Evolutionary conservation across 2,797 vertebrate genomes (phyloP).

Genomic region (Parambassis ranga): DNA sequence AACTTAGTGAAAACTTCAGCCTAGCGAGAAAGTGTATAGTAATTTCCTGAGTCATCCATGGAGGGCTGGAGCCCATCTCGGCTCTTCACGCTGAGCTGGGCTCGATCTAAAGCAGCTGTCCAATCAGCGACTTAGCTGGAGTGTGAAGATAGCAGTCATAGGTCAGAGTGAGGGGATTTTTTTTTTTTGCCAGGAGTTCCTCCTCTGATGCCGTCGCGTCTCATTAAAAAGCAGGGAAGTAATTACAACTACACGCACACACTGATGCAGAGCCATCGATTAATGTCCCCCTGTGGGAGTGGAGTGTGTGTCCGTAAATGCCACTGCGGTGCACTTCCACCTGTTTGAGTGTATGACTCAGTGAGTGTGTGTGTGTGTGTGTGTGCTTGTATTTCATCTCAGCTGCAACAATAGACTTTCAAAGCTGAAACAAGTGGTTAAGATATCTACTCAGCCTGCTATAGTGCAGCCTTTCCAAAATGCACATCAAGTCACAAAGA

Average conservation of each 20-base stretch:
- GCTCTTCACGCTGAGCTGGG: conserved; percentile 68
- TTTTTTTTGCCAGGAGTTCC: conserved; percentile 28
- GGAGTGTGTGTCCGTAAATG: conserved; percentile 54
- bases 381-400: conserved; percentile 16
- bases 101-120: conserved; percentile 73
- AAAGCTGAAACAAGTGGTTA: conserved; percentile 62
- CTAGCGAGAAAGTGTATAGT: conserved; percentile 52
- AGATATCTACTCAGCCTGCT: conserved; percentile 49
- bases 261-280: conserved; percentile 46
- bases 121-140: conserved; percentile 75
- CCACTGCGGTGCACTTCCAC: conserved; percentile 44
- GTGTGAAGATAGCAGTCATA: conserved; percentile 72
- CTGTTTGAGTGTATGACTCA: conserved; percentile 50
- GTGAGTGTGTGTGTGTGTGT: background rate
- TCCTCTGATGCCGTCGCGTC: conserved; percentile 32
- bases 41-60: conserved; percentile 67
- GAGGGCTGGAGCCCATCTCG: conserved; percentile 57
- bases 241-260: conserved; percentile 59
- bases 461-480: conserved; percentile 31
- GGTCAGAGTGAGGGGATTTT: conserved; percentile 65
- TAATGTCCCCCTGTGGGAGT: conserved; percentile 48
- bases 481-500: conserved; percentile 35
- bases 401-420: conserved; percentile 51
- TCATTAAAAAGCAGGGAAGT: conserved; percentile 57
- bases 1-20: conserved; percentile 67